These are phyloP conservation scores for Aphaenogaster rudis DNA, from an alignment of 1,140 invertebrate species.

Conservation along the genomic window DNA sequence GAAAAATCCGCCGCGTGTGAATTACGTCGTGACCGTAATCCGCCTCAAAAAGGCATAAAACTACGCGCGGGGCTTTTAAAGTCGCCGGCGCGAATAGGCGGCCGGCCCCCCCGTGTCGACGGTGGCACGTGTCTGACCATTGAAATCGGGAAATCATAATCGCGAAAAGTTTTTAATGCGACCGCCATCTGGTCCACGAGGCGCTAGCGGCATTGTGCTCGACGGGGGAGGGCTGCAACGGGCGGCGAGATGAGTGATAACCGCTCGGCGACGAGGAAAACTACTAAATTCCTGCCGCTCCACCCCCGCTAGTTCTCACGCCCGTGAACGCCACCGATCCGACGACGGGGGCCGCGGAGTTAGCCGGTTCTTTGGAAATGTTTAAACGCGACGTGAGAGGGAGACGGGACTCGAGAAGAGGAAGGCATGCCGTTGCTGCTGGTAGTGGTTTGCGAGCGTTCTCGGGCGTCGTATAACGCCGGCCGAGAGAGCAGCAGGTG, in stretches of 20 bases:
- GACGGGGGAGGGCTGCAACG: background rate
- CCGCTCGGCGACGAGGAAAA: background rate
- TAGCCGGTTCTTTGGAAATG: constrained; percentile 53
- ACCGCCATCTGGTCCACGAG: constrained; percentile 67
- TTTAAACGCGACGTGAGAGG: constrained; percentile 43
- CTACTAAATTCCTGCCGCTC: constrained; percentile 38
- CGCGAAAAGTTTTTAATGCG: constrained; percentile 71
- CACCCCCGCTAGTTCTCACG: constrained; percentile 8
- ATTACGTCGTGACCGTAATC: constrained; percentile 32
- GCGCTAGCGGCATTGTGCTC: constrained; percentile 14
- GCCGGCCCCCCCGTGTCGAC: background rate
- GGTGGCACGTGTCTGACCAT: constrained; percentile 65
- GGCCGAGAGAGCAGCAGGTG: constrained; percentile 69
- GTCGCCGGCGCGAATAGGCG: constrained; percentile 10
- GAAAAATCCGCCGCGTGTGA: constrained; percentile 40
- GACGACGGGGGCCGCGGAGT: constrained; percentile 15
- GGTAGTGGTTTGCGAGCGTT: constrained; percentile 19
- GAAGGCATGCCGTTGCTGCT: background rate
- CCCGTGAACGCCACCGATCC: background rate
- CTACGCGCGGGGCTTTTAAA: constrained; percentile 12
- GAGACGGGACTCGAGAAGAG: background rate
- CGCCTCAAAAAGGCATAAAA: constrained; percentile 62
- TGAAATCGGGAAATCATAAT: constrained; percentile 72
- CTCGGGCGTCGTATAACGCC: constrained; percentile 49
- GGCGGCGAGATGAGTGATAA: constrained; percentile 52